A percentile compares a stretch with the other conserved stretches of the same genome.
Evolutionary conservation across 1,140 invertebrate species (phyloP).

Genomic region (Hormaphis cornu): DNA sequence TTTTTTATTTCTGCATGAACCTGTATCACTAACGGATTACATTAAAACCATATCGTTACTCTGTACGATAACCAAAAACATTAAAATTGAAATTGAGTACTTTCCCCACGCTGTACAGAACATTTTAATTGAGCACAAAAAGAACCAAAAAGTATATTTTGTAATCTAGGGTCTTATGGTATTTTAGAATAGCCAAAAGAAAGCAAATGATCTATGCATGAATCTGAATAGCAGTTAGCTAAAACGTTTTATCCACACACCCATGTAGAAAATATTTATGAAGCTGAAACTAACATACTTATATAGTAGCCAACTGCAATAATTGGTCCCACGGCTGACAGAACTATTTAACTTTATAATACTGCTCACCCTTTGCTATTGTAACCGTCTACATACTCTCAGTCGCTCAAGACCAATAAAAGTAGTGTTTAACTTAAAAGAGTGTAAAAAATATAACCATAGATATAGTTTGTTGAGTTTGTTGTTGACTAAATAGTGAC

Average conservation of each 20-base stretch:
- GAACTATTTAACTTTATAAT: slow-evolving; percentile 1
- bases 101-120: slow-evolving; percentile 9
- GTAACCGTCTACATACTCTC: neutral
- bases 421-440: slow-evolving; percentile 14
- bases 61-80: neutral
- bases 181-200: slow-evolving; percentile 11
- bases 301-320: neutral
- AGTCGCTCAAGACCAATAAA: neutral
- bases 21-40: slow-evolving; percentile 14
- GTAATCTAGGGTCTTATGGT: slow-evolving; percentile 13
- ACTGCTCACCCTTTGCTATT: neutral
- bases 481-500: slow-evolving; percentile 18
- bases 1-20: slow-evolving; percentile 31
- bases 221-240: slow-evolving; percentile 25
- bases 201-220: slow-evolving; percentile 16
- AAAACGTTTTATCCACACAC: slow-evolving; percentile 23
- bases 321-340: neutral
- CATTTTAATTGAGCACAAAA: slow-evolving; percentile 15
- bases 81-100: neutral
- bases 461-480: slow-evolving; percentile 21
- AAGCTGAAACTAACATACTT: slow-evolving; percentile 10
- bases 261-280: slow-evolving; percentile 10
- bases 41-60: slow-evolving; percentile 7
- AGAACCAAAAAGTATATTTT: slow-evolving; percentile 15
- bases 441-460: slow-evolving; percentile 14